Conservation (phyloP, 2,888 invertebrate species). For the Amphipoea oculea region DNA sequence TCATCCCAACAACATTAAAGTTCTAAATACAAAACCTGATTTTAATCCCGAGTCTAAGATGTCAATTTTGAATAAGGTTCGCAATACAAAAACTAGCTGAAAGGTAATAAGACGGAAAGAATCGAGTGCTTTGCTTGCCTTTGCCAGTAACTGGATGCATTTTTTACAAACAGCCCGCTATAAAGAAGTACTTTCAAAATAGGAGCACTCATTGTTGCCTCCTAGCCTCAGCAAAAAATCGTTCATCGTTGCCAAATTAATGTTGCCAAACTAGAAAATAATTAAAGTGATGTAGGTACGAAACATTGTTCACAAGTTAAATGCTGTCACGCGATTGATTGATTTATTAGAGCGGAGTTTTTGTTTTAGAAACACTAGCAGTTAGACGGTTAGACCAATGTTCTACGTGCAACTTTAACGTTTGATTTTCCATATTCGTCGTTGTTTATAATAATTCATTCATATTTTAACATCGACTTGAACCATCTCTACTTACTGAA, state of each 20-base stretch:
- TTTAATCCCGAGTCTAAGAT: neutral
- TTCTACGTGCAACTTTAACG: neutral
- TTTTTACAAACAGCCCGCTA: neutral
- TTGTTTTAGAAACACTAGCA: conserved; percentile 13
- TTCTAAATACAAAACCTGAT: neutral
- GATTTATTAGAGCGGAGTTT: conserved; percentile 42
- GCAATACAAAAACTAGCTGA: neutral
- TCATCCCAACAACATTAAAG: neutral
- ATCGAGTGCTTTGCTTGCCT: neutral
- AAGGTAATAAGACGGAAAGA: neutral
- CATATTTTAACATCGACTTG: neutral
- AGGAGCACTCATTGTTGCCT: neutral
- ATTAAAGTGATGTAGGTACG: conserved; percentile 37
- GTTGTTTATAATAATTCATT: neutral
- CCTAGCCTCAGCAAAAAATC: conserved; percentile 16
- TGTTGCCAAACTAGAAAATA: conserved; percentile 51
- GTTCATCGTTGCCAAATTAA: conserved; percentile 38
- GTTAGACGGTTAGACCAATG: neutral
- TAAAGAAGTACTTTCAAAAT: conserved; percentile 8
- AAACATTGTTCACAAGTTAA: conserved; percentile 34
- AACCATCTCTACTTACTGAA: neutral
- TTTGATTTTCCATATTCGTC: neutral
- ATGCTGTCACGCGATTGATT: conserved; percentile 45
- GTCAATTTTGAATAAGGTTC: neutral
- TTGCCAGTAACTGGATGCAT: neutral